phyloP scores from a whole-genome alignment of 2,888 invertebrate genomes.

The Leptopilina myrica region DNA sequence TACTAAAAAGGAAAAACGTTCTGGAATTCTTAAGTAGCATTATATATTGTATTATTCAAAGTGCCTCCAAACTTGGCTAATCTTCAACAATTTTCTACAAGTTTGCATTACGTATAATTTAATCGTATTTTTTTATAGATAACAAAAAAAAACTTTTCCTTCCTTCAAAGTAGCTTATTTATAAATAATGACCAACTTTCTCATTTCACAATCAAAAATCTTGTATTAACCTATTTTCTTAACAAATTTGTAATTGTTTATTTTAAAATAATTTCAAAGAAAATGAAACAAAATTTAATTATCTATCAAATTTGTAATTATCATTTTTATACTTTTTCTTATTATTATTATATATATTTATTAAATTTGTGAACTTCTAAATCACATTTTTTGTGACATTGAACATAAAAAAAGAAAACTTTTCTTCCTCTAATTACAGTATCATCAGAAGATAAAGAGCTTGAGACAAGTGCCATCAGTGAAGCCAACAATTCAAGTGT shows the following conservation, averaged over 20 bases:
- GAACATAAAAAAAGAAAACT: too few relatives aligned
- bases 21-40: conserved; percentile 12
- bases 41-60: conserved; percentile 5
- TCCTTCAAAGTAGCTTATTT: neutral
- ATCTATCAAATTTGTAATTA: too few relatives aligned
- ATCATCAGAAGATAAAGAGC: neutral
- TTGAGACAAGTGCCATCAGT: neutral
- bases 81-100: conserved; percentile 15
- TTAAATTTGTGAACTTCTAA: too few relatives aligned
- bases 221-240: neutral
- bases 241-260: neutral
- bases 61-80: neutral
- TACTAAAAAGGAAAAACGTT: neutral
- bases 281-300: too few relatives aligned
- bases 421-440: neutral
- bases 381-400: too few relatives aligned
- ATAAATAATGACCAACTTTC: neutral
- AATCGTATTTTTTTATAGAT: neutral
- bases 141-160: neutral
- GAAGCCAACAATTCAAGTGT: conserved; percentile 42
- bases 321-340: too few relatives aligned
- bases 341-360: too few relatives aligned
- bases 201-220: neutral
- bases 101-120: conserved; percentile 5
- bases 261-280: neutral